Evolutionary conservation across 1,140 invertebrate genomes (phyloP).

Genomic region (Leptinotarsa lineolata): DNA sequence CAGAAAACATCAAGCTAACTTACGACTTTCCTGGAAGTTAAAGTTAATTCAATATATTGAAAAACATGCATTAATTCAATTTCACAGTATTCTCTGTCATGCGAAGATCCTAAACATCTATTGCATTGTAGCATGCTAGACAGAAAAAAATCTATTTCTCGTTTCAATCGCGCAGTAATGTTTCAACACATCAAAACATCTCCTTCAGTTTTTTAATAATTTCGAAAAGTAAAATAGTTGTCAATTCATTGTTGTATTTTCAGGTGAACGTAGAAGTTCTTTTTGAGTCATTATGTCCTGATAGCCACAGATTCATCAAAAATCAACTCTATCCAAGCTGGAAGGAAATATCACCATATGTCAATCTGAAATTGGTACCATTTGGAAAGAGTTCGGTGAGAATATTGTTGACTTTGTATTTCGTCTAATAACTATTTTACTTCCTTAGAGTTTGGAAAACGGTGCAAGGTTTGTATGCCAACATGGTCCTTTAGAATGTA

Average conservation of each 20-base stretch:
- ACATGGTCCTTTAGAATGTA: slow-evolving; percentile 50
- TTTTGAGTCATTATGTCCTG: slow-evolving; percentile 81
- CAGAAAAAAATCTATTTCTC: too few species aligned
- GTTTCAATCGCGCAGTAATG: too few species aligned
- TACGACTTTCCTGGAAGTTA: too few species aligned
- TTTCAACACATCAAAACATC: too few species aligned
- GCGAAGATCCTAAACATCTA: too few species aligned
- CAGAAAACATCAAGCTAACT: too few species aligned
- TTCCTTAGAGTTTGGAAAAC: slow-evolving; percentile 43
- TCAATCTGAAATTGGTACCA: slow-evolving; percentile 66
- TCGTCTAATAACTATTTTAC: not conserved
- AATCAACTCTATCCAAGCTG: slow-evolving; percentile 60
- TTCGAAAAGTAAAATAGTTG: too few species aligned
- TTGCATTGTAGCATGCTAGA: too few species aligned
- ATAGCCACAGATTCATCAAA: slow-evolving; percentile 71
- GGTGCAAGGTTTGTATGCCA: slow-evolving; percentile 47
- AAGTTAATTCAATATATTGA: too few species aligned
- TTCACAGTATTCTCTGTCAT: too few species aligned
- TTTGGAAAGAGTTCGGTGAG: slow-evolving; percentile 78
- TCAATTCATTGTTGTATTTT: slow-evolving; percentile 8
- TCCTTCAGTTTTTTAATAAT: too few species aligned
- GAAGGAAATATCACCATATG: slow-evolving; percentile 57
- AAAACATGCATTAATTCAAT: too few species aligned
- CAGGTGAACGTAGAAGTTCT: slow-evolving; percentile 61
- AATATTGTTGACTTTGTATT: not conserved